phyloP scores from a whole-genome alignment of 30 jellyfish, hydroid and myxozoan genomes.

The Hydractinia echinata region DNA sequence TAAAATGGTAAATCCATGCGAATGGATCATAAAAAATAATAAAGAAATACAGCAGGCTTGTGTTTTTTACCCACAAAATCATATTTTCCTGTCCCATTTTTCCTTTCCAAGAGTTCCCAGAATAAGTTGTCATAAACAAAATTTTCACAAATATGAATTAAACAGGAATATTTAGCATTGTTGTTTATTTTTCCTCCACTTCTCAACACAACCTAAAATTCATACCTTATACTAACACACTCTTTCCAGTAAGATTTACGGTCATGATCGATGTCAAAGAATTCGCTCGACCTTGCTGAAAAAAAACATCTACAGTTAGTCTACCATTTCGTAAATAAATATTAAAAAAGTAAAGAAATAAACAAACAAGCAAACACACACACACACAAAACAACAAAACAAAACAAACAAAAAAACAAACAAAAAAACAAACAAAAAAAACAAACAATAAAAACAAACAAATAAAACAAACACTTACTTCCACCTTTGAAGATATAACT shows the following conservation, averaged over 20 bases:
- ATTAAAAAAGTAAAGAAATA: not conserved
- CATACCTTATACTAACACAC: conserved; percentile 64
- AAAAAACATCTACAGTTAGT: not conserved
- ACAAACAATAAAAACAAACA: not conserved
- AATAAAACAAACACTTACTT: conserved; percentile 40
- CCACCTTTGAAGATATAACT: conserved; percentile 88
- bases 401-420: not conserved
- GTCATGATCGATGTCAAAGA: conserved; percentile 78
- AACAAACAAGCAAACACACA: not conserved
- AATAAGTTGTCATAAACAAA: too few relatives aligned
- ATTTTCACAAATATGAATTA: too few relatives aligned
- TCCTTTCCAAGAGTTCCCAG: too few relatives aligned
- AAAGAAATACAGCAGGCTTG: too few relatives aligned
- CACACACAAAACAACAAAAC: not conserved
- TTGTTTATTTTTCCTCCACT: too few relatives aligned
- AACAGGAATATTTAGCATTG: too few relatives aligned
- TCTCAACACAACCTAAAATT: not conserved
- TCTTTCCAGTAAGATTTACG: conserved; percentile 82
- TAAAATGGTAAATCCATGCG: too few relatives aligned
- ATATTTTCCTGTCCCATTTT: too few relatives aligned
- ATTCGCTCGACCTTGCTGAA: conserved; percentile 54
- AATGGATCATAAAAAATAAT: too few relatives aligned
- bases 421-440: not conserved
- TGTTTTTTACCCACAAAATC: too few relatives aligned
- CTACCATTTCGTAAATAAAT: not conserved